Base-by-base conservation (phyloP, 2,113 vertebrate species). In the Saccopteryx leptura region DNA sequence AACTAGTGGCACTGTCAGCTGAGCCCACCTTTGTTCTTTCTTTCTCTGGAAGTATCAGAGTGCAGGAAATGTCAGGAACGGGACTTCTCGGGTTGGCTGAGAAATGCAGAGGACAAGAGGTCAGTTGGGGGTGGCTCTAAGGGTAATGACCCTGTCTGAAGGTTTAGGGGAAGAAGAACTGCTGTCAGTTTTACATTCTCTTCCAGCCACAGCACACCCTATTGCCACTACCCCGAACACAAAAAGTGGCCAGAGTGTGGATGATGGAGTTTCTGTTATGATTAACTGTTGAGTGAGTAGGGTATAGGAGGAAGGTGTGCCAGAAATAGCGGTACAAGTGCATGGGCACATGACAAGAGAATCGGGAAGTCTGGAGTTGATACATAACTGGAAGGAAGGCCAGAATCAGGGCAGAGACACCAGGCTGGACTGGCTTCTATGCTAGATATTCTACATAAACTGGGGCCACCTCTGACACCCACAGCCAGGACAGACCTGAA, bases 71-170 rank as follows among this genome's bases (percentile, higher is more conserved):
- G 11, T 84, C 65, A 50, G 14, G 9, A 92, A 33, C 14, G 48
- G 4, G 23, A 4, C 0, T 13, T 56, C 24, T 21, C 54, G 12
- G 28, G 7, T 1, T 19, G 3, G 4, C 1, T 56, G 21, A 50
- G 14, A 52, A 75, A 46, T 26, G 5, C 24, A 72, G 8, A 52
- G 7, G 7, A 33, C 0, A 63, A 50, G 10, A 89, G 46, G 17
- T 3, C 3, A 60, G 11, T 10, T 24, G 60, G 6, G 24, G 15
- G 3, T 48, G 17, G 5, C 24, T 46, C 21, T 33, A 58, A 39
- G n/a, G 18, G 11, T 8, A 76, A 72, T 1, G 21, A 23, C 31
- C 12, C 48, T 33, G 4, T 83, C 28, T 92, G 48, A 68, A 71
- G 48, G 14, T 46, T 56, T 28, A 18, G 2, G 14, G 28, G 31